These are phyloP conservation scores for Terrapene triunguis DNA, from an alignment of 2,113 vertebrate genomes.

Conservation along the genomic window DNA sequence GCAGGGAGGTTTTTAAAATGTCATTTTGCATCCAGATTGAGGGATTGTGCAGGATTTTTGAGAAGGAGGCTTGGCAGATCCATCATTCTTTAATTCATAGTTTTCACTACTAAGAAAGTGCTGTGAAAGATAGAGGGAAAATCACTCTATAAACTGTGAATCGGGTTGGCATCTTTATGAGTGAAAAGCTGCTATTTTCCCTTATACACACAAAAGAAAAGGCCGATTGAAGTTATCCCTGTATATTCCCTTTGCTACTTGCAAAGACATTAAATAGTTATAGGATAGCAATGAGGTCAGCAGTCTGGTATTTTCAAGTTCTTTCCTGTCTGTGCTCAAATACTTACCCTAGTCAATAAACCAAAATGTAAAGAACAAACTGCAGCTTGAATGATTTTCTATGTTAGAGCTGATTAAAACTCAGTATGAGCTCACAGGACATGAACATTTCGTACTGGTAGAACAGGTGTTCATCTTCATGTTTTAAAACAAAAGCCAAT, in stretches of 20 bases:
- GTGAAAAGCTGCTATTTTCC: constrained; percentile 2
- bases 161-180: not conserved
- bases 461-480: constrained; percentile 22
- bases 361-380: not conserved
- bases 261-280: not conserved
- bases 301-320: constrained; percentile 5
- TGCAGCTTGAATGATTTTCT: not conserved
- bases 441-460: not conserved
- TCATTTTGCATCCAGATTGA: not conserved
- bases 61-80: not conserved
- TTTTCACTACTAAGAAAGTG: constrained; percentile 21
- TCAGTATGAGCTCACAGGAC: not conserved
- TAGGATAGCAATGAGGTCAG: constrained; percentile 1
- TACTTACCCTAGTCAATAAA: constrained; percentile 9
- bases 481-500: constrained; percentile 30
- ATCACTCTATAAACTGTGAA: not conserved
- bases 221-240: not conserved
- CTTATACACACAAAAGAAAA: not conserved
- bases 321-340: not conserved
- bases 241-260: not conserved
- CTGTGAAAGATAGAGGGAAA: constrained; percentile 36
- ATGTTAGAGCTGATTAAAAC: constrained; percentile 14
- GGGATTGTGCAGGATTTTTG: not conserved
- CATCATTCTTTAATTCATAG: constrained; percentile 28
- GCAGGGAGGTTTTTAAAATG: not conserved